phyloP scores from a whole-genome alignment of 2,888 invertebrate species.

The Meloe dianella region DNA sequence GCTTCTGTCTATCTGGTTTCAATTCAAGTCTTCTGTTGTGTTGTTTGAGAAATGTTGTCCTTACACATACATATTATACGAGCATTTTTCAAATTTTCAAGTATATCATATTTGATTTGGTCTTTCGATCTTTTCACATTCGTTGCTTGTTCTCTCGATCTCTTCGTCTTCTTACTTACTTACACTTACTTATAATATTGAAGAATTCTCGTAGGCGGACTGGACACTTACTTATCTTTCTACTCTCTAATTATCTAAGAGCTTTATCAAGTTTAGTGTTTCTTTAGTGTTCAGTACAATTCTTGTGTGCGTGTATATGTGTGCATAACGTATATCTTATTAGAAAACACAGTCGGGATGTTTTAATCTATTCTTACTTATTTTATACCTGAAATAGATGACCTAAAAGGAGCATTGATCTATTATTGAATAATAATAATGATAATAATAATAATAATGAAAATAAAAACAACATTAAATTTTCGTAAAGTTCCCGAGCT shows the following conservation, averaged over 20 bases:
- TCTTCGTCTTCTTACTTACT: background rate
- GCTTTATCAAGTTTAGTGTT: constrained; percentile 56
- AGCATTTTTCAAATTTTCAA: constrained; percentile 47
- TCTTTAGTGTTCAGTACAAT: constrained; percentile 44
- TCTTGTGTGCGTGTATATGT: constrained; percentile 36
- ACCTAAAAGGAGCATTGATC: constrained; percentile 44
- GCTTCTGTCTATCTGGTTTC: constrained; percentile 45
- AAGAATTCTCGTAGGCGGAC: constrained; percentile 45
- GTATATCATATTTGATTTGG: constrained; percentile 25
- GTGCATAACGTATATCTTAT: constrained; percentile 43
- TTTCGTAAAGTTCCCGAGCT: background rate
- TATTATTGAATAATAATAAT: background rate
- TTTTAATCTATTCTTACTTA: constrained; percentile 41
- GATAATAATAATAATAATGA: constrained; percentile 30
- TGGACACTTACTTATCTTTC: constrained; percentile 53
- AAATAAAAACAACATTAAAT: too few relatives aligned
- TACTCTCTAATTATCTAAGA: constrained; percentile 57
- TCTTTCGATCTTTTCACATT: constrained; percentile 1
- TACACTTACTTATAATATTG: background rate
- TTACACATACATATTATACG: constrained; percentile 12
- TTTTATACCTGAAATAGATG: constrained; percentile 39
- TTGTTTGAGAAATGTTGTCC: constrained; percentile 33
- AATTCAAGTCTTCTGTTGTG: constrained; percentile 20
- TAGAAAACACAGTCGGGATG: constrained; percentile 36
- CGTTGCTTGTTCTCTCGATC: constrained; percentile 9